A percentile compares a stretch with the other conserved stretches of the same genome.
Conservation (phyloP, 2,797 vertebrate genomes). For the Hippocampus kuda region DNA sequence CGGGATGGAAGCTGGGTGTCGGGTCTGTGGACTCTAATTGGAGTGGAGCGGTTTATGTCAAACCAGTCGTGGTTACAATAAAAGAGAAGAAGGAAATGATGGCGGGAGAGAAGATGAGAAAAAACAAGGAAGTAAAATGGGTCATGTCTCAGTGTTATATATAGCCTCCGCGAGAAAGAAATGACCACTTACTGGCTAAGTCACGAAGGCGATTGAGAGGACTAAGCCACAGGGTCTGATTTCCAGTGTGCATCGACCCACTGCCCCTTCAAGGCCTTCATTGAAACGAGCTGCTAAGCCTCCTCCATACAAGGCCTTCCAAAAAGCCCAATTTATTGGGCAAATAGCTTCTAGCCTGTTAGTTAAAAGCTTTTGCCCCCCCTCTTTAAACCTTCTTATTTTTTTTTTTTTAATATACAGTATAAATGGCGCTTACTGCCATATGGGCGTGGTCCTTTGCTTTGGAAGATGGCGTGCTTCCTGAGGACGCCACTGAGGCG, state of each 20-base stretch:
- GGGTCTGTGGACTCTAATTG: slow-evolving; percentile 29
- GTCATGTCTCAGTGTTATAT: slow-evolving; percentile 50
- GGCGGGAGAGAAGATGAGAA: slow-evolving; percentile 7
- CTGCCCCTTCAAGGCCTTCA: slow-evolving; percentile 35
- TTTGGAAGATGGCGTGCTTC: slow-evolving; percentile 94
- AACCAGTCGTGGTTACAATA: slow-evolving; percentile 12
- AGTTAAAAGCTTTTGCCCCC: slow-evolving; percentile 15
- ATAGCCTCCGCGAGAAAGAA: slow-evolving; percentile 44
- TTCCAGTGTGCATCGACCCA: slow-evolving; percentile 53
- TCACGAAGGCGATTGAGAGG: slow-evolving; percentile 64
- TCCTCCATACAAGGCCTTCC: slow-evolving; percentile 34
- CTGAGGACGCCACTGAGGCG: slow-evolving; percentile 89
- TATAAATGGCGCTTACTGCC: slow-evolving; percentile 28
- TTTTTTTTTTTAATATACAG: too few relatives aligned
- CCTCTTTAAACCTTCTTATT: background rate
- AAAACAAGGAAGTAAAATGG: slow-evolving; percentile 13
- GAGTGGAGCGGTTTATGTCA: slow-evolving; percentile 30
- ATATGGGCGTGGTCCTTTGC: slow-evolving; percentile 91
- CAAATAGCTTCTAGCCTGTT: slow-evolving; percentile 48
- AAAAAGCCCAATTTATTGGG: slow-evolving; percentile 41
- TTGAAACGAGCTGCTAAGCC: slow-evolving; percentile 44
- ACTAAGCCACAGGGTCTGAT: slow-evolving; percentile 53
- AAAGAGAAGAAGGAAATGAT: slow-evolving; percentile 8
- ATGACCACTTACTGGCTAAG: slow-evolving; percentile 61
- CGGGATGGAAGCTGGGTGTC: slow-evolving; percentile 5